Percentiles rank a stretch among this genome's conserved stretches.
phyloP scores from a whole-genome alignment of 1,140 invertebrate genomes.

The Drosophila rhopaloa region DNA sequence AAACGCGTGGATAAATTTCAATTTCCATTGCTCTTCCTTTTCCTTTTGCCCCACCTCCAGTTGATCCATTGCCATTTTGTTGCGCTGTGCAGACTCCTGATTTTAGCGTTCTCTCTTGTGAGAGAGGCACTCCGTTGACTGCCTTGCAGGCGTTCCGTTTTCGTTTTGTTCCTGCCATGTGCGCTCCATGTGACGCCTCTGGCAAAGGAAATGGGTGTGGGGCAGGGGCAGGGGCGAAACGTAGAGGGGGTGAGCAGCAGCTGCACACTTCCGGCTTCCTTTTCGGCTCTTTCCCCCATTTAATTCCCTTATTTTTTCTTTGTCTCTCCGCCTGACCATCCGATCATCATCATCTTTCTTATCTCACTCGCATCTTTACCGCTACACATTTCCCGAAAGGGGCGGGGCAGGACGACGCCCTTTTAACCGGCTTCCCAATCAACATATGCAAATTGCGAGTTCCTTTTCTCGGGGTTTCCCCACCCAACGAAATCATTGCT shows the following conservation, averaged over 20 bases:
- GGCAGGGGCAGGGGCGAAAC: no score
- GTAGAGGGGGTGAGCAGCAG: constrained; percentile 14
- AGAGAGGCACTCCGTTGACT: constrained; percentile 1
- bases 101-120: constrained; percentile 24
- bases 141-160: constrained; percentile 44
- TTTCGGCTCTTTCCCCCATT: constrained; percentile 2
- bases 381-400: constrained; percentile 1
- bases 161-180: constrained; percentile 67
- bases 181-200: constrained; percentile 69
- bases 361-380: constrained; percentile 18
- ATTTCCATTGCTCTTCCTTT: constrained; percentile 14
- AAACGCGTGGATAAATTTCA: constrained; percentile 37
- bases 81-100: constrained; percentile 28
- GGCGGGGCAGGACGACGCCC: constrained; percentile 20
- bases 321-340: constrained; percentile 18
- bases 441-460: constrained; percentile 43
- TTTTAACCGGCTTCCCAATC: constrained; percentile 32
- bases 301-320: constrained; percentile 29
- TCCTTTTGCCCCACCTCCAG: constrained; percentile 4
- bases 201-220: neutral
- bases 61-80: constrained; percentile 20
- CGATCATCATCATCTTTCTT: constrained; percentile 26
- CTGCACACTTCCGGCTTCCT: constrained; percentile 71
- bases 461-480: constrained; percentile 8
- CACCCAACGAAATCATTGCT: neutral